phyloP scores from a whole-genome alignment of 2,113 vertebrate genomes.

The Calyptommatus sinebrachiatus region DNA sequence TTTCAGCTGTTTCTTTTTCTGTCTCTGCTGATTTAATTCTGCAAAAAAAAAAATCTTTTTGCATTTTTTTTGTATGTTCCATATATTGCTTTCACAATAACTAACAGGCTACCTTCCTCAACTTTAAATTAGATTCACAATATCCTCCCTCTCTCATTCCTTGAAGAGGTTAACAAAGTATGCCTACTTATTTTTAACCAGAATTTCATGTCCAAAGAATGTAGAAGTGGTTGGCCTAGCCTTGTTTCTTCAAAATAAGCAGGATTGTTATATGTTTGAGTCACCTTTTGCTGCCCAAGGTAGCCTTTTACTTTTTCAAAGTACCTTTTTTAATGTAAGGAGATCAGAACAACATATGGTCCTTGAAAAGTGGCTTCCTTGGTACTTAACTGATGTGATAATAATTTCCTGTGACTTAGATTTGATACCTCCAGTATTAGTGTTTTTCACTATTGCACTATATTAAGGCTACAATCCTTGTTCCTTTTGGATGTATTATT shows the following conservation, averaged over 20 bases:
- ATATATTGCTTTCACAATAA: constrained; percentile 47
- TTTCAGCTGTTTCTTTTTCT: constrained; percentile 48
- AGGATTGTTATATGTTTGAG: constrained; percentile 37
- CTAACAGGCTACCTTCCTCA: constrained; percentile 38
- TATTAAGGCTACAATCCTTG: constrained; percentile 42
- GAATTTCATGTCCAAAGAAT: constrained; percentile 51
- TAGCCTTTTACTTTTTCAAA: constrained; percentile 48
- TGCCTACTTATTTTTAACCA: constrained; percentile 48
- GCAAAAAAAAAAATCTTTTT: constrained; percentile 41
- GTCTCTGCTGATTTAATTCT: constrained; percentile 52
- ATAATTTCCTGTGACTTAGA: constrained; percentile 71
- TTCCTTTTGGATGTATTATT: constrained; percentile 29
- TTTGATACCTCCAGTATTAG: constrained; percentile 58
- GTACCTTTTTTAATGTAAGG: constrained; percentile 54
- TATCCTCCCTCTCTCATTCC: constrained; percentile 30
- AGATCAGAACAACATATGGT: constrained; percentile 52
- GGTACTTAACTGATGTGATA: constrained; percentile 57
- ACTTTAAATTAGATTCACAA: constrained; percentile 26
- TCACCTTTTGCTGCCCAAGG: constrained; percentile 61
- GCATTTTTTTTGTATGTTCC: constrained; percentile 28
- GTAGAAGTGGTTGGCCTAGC: constrained; percentile 55
- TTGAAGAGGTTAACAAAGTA: constrained; percentile 23
- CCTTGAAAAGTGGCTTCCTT: constrained; percentile 53
- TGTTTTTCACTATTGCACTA: constrained; percentile 56
- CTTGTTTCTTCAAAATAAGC: constrained; percentile 41